phyloP scores from a whole-genome alignment of 37 sponge, comb jelly and placozoan genomes.

The Spongilla lacustris region DNA sequence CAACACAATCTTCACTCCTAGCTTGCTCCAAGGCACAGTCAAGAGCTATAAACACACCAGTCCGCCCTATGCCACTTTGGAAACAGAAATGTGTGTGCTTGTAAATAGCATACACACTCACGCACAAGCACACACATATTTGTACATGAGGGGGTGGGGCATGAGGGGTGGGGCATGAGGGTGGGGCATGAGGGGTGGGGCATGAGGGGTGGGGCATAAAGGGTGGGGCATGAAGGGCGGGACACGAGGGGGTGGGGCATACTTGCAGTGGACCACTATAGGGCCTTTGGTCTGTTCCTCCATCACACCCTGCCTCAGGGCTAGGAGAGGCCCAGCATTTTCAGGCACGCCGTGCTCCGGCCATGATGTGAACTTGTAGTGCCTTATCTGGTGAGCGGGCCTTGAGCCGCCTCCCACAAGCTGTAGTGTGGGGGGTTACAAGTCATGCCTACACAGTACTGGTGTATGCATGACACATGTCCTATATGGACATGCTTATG shows the following conservation, averaged over 20 bases:
- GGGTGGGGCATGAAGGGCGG: no score
- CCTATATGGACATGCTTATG: no score
- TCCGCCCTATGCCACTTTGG: slow-evolving; percentile 49
- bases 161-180: no score
- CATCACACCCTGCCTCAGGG: background rate
- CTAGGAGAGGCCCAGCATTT: slow-evolving; percentile 25
- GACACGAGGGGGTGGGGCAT: no score
- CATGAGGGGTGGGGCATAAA: no score
- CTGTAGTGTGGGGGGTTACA: background rate
- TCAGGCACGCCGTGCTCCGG: slow-evolving; percentile 66
- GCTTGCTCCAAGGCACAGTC: slow-evolving; percentile 32
- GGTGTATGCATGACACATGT: background rate
- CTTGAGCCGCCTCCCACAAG: background rate
- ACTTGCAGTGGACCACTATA: slow-evolving; percentile 54
- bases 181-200: no score
- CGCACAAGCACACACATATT: no score
- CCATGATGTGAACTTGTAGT: slow-evolving; percentile 64
- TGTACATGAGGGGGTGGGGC: no score
- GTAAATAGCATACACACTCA: no score
- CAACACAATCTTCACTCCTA: slow-evolving; percentile 6
- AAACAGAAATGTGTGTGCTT: no score
- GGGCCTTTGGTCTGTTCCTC: slow-evolving; percentile 10
- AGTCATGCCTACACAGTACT: background rate
- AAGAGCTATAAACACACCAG: slow-evolving; percentile 46
- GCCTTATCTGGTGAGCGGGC: slow-evolving; percentile 8